Conservation (phyloP, 2,888 invertebrate genomes). For the Drosophila antonietae region DNA sequence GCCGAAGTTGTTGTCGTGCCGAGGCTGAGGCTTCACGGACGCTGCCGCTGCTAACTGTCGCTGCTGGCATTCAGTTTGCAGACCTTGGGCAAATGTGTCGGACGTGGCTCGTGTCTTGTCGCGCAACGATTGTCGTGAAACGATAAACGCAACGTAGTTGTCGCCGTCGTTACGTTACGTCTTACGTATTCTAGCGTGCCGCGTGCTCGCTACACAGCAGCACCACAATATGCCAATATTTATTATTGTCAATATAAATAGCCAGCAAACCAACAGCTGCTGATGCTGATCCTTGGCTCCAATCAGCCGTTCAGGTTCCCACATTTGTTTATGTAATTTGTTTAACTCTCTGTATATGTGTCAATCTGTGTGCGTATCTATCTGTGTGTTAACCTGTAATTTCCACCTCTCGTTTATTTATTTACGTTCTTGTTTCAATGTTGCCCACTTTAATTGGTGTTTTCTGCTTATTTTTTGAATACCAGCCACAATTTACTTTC, state of each 20-base stretch:
- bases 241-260: slow-evolving; percentile 64
- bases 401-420: slow-evolving; percentile 39
- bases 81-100: slow-evolving; percentile 82
- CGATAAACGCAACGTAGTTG: slow-evolving; percentile 18
- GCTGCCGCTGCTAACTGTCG: not conserved
- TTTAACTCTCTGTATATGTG: slow-evolving; percentile 43
- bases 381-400: slow-evolving; percentile 37
- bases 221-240: slow-evolving; percentile 66
- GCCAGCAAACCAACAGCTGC: slow-evolving; percentile 27
- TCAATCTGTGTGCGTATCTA: not conserved
- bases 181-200: slow-evolving; percentile 54
- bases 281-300: slow-evolving; percentile 15
- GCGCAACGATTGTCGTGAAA: slow-evolving; percentile 4
- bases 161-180: slow-evolving; percentile 60
- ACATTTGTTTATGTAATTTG: slow-evolving; percentile 77
- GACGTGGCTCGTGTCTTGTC: slow-evolving; percentile 56
- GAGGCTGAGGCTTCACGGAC: slow-evolving; percentile 15
- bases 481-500: slow-evolving; percentile 14
- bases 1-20: slow-evolving; percentile 17
- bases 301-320: slow-evolving; percentile 59
- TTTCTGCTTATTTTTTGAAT: slow-evolving; percentile 34
- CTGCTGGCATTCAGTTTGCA: slow-evolving; percentile 74
- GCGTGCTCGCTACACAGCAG: slow-evolving; percentile 19
- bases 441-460: slow-evolving; percentile 73
- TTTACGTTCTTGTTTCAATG: slow-evolving; percentile 59